Conservation (phyloP, 2,113 vertebrate genomes). For the Phaethon lepturus region DNA sequence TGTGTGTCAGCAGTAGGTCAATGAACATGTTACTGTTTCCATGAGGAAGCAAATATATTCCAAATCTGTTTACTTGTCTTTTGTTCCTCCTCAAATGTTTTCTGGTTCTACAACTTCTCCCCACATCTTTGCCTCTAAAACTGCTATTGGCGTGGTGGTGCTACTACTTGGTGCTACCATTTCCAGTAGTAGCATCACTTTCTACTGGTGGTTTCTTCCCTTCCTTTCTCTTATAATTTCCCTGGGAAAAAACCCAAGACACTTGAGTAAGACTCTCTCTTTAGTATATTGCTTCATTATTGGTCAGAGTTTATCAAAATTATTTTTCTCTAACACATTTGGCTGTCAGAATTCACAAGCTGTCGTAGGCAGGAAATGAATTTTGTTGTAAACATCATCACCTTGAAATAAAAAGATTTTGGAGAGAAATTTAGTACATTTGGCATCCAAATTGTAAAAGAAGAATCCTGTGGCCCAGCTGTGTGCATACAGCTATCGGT, state of each 20-base stretch:
- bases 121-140: neutral
- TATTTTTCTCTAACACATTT: neutral
- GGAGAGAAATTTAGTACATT: neutral
- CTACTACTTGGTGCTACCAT: neutral
- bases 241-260: neutral
- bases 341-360: neutral
- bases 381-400: neutral
- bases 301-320: neutral
- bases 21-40: neutral
- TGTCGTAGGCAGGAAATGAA: neutral
- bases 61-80: neutral
- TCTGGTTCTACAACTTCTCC: neutral
- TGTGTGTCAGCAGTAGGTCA: neutral
- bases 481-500: neutral
- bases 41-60: neutral
- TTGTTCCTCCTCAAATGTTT: neutral
- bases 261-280: neutral
- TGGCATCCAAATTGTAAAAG: neutral
- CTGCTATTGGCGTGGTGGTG: accelerated
- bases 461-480: neutral
- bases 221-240: neutral
- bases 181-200: neutral
- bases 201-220: neutral
- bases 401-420: neutral
- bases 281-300: neutral